These are phyloP conservation scores for Nasonia oneida DNA, from an alignment of 2,888 invertebrate genomes.

Conservation along the genomic window DNA sequence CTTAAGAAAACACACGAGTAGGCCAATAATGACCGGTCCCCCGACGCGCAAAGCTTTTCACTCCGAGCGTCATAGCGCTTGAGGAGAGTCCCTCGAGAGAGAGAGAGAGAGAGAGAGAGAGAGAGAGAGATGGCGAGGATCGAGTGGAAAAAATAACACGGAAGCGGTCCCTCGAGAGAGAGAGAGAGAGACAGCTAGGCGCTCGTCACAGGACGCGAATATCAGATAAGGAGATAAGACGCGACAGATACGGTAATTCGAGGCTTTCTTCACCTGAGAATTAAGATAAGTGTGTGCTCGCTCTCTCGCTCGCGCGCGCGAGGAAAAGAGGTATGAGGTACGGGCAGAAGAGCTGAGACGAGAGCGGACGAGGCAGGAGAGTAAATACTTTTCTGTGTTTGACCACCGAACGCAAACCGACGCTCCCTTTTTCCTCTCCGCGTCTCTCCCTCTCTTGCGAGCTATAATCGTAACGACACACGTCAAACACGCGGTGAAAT, in stretches of 20 bases:
- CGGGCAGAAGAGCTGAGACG: conserved; percentile 54
- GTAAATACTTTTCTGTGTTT: conserved; percentile 66
- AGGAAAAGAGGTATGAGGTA: conserved; percentile 19
- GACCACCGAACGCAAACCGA: conserved; percentile 70
- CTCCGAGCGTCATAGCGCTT: not conserved
- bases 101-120: conserved; percentile 12
- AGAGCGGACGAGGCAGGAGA: conserved; percentile 28
- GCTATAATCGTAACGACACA: conserved; percentile 21
- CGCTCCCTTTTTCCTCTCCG: conserved; percentile 67
- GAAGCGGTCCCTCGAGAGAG: conserved; percentile 62
- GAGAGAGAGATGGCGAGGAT: not conserved
- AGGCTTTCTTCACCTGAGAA: conserved; percentile 71
- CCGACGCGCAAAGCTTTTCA: conserved; percentile 31
- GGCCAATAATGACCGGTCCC: conserved; percentile 43
- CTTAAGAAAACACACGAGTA: conserved; percentile 63
- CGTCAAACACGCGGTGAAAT: not conserved
- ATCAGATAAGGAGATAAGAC: conserved; percentile 68
- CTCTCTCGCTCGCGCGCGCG: not conserved
- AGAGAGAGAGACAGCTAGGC: too few relatives aligned
- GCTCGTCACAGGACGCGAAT: conserved; percentile 60
- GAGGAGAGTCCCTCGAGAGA: not conserved
- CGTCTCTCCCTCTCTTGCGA: conserved; percentile 13
- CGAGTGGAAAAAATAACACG: conserved; percentile 67
- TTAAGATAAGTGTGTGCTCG: conserved; percentile 68
- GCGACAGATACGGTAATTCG: conserved; percentile 56